Evolutionary conservation across 2,797 vertebrate genomes (phyloP).

Genomic region (Gephyroberyx darwinii): DNA sequence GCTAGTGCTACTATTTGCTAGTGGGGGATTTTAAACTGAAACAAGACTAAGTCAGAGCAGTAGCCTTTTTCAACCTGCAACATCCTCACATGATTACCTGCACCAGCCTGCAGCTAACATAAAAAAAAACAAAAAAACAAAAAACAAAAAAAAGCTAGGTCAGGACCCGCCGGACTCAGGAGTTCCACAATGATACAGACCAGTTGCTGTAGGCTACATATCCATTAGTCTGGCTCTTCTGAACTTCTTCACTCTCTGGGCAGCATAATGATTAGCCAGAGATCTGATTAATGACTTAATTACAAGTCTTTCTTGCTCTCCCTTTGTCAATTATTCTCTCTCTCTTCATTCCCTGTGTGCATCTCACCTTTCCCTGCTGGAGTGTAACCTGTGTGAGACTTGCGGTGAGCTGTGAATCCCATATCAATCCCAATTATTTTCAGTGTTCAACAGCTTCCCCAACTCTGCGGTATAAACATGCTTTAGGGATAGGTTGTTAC

Average conservation of each 20-base stretch:
- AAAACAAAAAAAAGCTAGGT: background rate
- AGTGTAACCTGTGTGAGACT: constrained; percentile 67
- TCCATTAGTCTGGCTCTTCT: constrained; percentile 36
- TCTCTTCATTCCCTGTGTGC: constrained; percentile 50
- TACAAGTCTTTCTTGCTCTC: constrained; percentile 58
- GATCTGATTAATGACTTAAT: constrained; percentile 75
- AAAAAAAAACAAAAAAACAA: background rate
- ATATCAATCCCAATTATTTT: constrained; percentile 65
- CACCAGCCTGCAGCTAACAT: too few species aligned
- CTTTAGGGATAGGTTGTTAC: constrained; percentile 42
- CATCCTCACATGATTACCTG: too few species aligned
- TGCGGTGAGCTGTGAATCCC: constrained; percentile 75
- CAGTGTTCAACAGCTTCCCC: constrained; percentile 49
- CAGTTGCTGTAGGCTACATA: constrained; percentile 26
- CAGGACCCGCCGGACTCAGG: background rate
- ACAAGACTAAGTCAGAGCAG: too few species aligned
- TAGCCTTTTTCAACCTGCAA: too few species aligned
- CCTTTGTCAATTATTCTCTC: constrained; percentile 62
- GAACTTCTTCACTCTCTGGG: constrained; percentile 49
- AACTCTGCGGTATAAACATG: constrained; percentile 57
- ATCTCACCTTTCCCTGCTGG: constrained; percentile 63
- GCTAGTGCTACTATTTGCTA: too few species aligned
- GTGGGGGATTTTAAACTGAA: background rate
- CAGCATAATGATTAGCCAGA: constrained; percentile 63
- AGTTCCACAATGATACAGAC: constrained; percentile 28